Conservation (phyloP, 2,113 vertebrate genomes). For the Abramis brama region DNA sequence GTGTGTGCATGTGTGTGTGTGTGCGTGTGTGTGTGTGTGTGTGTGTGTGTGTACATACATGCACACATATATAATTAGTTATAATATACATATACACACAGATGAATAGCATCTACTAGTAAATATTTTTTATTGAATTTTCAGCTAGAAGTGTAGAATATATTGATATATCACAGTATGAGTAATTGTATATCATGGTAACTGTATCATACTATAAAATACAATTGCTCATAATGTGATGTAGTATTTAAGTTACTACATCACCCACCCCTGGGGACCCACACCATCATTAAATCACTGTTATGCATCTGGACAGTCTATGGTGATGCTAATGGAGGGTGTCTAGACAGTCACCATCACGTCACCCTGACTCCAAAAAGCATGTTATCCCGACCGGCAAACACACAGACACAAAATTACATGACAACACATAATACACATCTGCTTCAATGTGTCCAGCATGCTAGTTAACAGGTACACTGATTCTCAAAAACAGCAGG, state of each 20-base stretch:
- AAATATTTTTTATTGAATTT: too few species aligned
- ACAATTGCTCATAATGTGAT: neutral
- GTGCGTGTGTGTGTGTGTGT: too few species aligned
- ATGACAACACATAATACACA: neutral
- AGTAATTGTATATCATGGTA: neutral
- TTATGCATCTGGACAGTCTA: neutral
- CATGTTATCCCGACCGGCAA: neutral
- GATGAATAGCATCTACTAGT: too few species aligned
- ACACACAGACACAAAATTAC: conserved; percentile 26
- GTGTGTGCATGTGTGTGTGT: too few species aligned
- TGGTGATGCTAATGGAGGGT: conserved; percentile 29
- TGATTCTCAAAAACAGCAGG: conserved; percentile 1
- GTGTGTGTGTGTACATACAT: too few species aligned
- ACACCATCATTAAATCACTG: conserved; percentile 6
- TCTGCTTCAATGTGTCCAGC: neutral
- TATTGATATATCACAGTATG: neutral
- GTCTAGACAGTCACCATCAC: conserved; percentile 36
- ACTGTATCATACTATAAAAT: neutral
- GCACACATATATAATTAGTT: too few species aligned
- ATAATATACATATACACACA: too few species aligned
- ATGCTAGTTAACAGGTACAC: conserved; percentile 1
- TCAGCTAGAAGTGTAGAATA: too few species aligned
- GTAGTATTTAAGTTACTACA: too few species aligned
- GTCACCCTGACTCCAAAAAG: conserved; percentile 18
- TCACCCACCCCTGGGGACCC: neutral